Base-by-base conservation (phyloP, 1,140 invertebrate species). In the Lepidurus couesii region DNA sequence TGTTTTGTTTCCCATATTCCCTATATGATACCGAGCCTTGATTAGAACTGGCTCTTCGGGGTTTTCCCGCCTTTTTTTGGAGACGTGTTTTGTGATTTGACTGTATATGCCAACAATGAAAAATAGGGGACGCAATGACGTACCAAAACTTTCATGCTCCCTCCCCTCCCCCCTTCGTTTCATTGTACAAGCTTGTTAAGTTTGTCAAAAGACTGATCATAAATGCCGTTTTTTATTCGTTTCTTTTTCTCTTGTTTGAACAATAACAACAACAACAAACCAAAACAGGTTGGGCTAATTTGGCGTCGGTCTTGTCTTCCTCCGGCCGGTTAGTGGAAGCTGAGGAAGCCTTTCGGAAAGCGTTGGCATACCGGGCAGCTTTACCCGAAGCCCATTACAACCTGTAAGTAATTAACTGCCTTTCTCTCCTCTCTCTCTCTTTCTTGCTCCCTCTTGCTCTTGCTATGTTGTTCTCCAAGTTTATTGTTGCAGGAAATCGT, bases 321-420 rank as follows among this genome's bases (percentile, higher is more conserved):
- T 91, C 94, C 84, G 95, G 93, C 45, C 88, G 92, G 79, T 88
- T 90, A 73, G 88, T 89, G 65, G 95, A 97, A 87, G 95, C 95
- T 1, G 94, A 97, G 86, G 88, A 88, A 83, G 94, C 93, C 42
- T 95, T 95, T 84, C 89, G 92, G 83, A 91, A 91, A 85, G 95
- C 95, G 73, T 89, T 98, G 34, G 89, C 89, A 78, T 91, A 93
- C 88, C 90, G 95, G 85, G 91, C 93, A 79, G 97, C 97, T 86
- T 97, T 97, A 95, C 95, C 95, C 78, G 95, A 98, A 84, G 95
- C 96, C 75, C 95, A 97, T 88, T 97, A 97, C 85, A 98, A 97
- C 87, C 87, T 98, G 96, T 98, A 89, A 97, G 96, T 96, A 73
- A 73, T 73, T 21, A 78, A 65, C 53, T 65, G 53, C 34, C 1